phyloP scores from a whole-genome alignment of 2,113 vertebrate species.

The Caretta caretta region DNA sequence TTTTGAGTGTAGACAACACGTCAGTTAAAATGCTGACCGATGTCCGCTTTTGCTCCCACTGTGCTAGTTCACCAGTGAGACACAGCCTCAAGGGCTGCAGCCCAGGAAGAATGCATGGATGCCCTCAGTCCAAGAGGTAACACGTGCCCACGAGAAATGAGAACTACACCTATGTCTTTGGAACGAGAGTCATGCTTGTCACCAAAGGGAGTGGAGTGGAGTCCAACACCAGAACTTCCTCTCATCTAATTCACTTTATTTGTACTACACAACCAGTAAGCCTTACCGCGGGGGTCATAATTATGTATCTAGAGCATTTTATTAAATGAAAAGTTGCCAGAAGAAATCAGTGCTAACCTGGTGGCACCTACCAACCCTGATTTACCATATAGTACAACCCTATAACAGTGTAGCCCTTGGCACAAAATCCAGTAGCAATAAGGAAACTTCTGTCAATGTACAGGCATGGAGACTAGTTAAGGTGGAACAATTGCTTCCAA shows the following conservation, averaged over 20 bases:
- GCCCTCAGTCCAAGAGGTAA: rapidly evolving
- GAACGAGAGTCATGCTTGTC: background rate
- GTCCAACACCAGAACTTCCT: background rate
- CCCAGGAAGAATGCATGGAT: background rate
- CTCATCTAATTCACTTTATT: background rate
- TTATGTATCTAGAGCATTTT: background rate
- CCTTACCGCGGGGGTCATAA: background rate
- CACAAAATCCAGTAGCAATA: background rate
- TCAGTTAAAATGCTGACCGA: background rate
- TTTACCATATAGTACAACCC: background rate
- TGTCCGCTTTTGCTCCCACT: rapidly evolving
- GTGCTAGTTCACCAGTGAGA: background rate
- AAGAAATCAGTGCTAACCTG: background rate
- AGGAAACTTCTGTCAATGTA: background rate
- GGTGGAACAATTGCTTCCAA: background rate
- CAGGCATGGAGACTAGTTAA: background rate
- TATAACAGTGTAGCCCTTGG: background rate
- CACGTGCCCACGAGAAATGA: rapidly evolving
- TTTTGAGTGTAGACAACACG: background rate
- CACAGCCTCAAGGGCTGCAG: background rate
- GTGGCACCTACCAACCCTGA: background rate
- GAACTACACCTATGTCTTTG: background rate
- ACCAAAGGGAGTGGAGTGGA: background rate
- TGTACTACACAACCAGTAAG: background rate
- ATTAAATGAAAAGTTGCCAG: background rate